These are phyloP conservation scores for Oncorhynchus mykiss DNA, from an alignment of 2,113 vertebrate species.

Conservation along the genomic window DNA sequence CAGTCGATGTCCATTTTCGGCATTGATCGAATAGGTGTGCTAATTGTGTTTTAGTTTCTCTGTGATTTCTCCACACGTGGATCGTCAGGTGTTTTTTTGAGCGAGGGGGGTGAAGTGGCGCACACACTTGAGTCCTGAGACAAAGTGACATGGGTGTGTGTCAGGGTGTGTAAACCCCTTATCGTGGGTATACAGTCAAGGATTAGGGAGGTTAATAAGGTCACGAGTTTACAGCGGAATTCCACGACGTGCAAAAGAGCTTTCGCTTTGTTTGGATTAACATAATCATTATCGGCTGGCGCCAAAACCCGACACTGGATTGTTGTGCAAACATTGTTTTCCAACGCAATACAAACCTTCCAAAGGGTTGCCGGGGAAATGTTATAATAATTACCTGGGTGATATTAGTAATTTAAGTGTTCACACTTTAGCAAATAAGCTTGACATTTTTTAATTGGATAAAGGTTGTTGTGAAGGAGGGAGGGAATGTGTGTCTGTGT, in stretches of 20 bases:
- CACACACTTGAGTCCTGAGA: slow-evolving; percentile 1
- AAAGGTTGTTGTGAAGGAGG: slow-evolving; percentile 46
- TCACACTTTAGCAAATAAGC: slow-evolving; percentile 53
- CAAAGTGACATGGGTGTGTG: slow-evolving; percentile 13
- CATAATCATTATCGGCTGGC: slow-evolving; percentile 61
- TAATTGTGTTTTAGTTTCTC: slow-evolving; percentile 56
- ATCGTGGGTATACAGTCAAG: slow-evolving; percentile 60
- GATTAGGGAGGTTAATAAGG: slow-evolving; percentile 73
- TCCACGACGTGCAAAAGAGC: slow-evolving; percentile 51
- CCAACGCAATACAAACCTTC: slow-evolving; percentile 43
- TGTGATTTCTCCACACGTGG: slow-evolving; percentile 40
- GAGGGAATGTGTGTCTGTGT: slow-evolving; percentile 29
- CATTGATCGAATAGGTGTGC: slow-evolving; percentile 58
- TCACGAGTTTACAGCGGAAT: slow-evolving; percentile 64
- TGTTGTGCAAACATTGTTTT: slow-evolving; percentile 55
- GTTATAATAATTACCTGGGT: slow-evolving; percentile 58
- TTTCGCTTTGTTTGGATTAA: slow-evolving; percentile 58
- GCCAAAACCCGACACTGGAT: slow-evolving; percentile 56
- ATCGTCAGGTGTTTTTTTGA: slow-evolving; percentile 54
- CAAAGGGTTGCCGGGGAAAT: slow-evolving; percentile 33
- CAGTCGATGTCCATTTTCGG: slow-evolving; percentile 28
- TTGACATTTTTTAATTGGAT: slow-evolving; percentile 61
- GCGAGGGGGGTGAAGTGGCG: background rate
- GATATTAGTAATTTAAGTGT: slow-evolving; percentile 58
- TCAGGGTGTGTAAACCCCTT: slow-evolving; percentile 59